Evolutionary conservation across 53 echinoderm and acorn worm genomes (phyloP), one percentile per base, ranked within the genome.

Genomic region (Holothuria leucospilota): DNA sequence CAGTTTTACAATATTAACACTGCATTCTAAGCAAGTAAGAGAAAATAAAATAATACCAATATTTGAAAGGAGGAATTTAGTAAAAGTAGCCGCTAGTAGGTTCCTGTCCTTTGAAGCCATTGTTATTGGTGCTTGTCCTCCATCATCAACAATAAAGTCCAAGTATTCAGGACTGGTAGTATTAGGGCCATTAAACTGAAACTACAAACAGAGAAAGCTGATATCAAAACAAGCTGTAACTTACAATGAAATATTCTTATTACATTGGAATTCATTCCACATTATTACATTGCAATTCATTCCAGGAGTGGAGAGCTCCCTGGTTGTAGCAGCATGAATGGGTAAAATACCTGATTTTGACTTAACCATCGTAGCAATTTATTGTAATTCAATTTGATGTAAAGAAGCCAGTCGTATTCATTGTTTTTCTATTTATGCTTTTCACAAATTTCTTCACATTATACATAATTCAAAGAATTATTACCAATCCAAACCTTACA

Each of bases 51-150:
- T 40, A 81, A 79, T 65, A 97, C 98, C 98, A 67, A 97, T 97
- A 71, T 97, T 97, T 77, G 89, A 90, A 53, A 97, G 95, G 4
- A 97, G 93, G 71, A 97, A 97, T 49, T 88, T 93, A 34, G 95
- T 92, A 86, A 91, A 97, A 8, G 95, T 91, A 59, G 97, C 98
- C 21, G 98, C 98, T 77, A 97, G 88, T 67, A 97, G 78, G 65
- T 97, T 93, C 61, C 98, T 88, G 78, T 92, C 86, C 70, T 95
- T 95, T 38, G 95, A 91, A 26, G 98, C 90, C 20, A 97, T 72
- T 63, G 79, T 85, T 68, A 97, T 90, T 8, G 98, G 92, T 30
- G 92, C 90, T 79, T 97, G 98, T 23, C 94, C 88, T 18, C 95
- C 95, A 77, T 97, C 98, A 51, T 97, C 98, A 56, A 97, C 90